phyloP scores from a whole-genome alignment of 2,797 vertebrate species.

The Sparus aurata region DNA sequence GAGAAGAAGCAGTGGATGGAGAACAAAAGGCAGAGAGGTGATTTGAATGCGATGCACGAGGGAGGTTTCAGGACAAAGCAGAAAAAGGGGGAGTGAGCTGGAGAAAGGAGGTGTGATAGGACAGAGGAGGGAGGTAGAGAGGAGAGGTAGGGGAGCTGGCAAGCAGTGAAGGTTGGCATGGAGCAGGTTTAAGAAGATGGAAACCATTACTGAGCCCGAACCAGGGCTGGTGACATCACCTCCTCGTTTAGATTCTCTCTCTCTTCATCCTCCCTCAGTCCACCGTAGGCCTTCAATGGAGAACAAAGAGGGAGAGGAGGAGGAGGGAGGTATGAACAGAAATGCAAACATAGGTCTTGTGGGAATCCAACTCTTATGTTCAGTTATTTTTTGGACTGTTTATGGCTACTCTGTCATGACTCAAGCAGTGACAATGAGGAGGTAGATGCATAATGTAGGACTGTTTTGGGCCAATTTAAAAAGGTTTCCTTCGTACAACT shows the following conservation, averaged over 20 bases:
- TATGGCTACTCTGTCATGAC: slow-evolving; percentile 29
- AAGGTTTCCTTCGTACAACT: not conserved
- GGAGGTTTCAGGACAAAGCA: slow-evolving; percentile 25
- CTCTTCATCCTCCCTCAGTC: slow-evolving; percentile 27
- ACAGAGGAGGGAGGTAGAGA: not conserved
- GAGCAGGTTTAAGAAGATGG: slow-evolving; percentile 53
- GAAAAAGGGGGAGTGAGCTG: slow-evolving; percentile 27
- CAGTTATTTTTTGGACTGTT: slow-evolving; percentile 31
- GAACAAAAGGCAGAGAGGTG: slow-evolving; percentile 12
- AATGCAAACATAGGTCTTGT: slow-evolving; percentile 43
- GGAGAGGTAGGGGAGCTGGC: slow-evolving; percentile 56
- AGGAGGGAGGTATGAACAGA: slow-evolving; percentile 27
- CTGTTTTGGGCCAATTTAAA: not conserved
- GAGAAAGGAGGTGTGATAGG: slow-evolving; percentile 45
- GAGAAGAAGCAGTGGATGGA: slow-evolving; percentile 13
- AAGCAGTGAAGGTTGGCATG: slow-evolving; percentile 58
- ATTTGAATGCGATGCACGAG: slow-evolving; percentile 27
- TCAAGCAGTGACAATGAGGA: slow-evolving; percentile 20
- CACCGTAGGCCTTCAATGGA: slow-evolving; percentile 22
- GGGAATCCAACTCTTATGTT: slow-evolving; percentile 37
- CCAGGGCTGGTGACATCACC: slow-evolving; percentile 69
- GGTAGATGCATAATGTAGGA: slow-evolving; percentile 21
- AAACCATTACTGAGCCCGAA: slow-evolving; percentile 70
- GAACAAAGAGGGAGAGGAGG: slow-evolving; percentile 9
- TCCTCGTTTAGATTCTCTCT: slow-evolving; percentile 37